A percentile compares a stretch with the other conserved stretches of the same genome.
These are phyloP conservation scores for Mechanitis mazaeus DNA, from an alignment of 2,888 invertebrate species.

Conservation along the genomic window DNA sequence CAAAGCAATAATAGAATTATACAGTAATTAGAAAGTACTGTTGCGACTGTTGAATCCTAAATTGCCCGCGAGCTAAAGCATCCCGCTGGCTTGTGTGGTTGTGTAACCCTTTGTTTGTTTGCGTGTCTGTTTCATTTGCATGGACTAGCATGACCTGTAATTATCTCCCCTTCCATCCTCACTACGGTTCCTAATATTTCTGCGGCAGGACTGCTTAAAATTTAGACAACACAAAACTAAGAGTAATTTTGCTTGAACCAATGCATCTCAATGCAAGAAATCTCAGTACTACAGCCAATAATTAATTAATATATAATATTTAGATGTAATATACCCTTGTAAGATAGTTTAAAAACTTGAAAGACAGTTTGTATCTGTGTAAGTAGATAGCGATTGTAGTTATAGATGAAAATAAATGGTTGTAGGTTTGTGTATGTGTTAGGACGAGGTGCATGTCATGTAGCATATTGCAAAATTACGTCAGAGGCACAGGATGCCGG, in stretches of 20 bases:
- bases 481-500: slow-evolving; percentile 33
- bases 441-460: slow-evolving; percentile 58
- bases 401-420: slow-evolving; percentile 46
- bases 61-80: slow-evolving; percentile 55
- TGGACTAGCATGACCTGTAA: slow-evolving; percentile 69
- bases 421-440: slow-evolving; percentile 63
- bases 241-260: slow-evolving; percentile 27
- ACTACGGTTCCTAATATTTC: slow-evolving; percentile 26
- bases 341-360: slow-evolving; percentile 35
- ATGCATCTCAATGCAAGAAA: slow-evolving; percentile 14
- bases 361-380: slow-evolving; percentile 36
- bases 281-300: slow-evolving; percentile 27
- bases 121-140: slow-evolving; percentile 74
- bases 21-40: slow-evolving; percentile 57
- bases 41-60: slow-evolving; percentile 58
- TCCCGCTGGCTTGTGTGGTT: slow-evolving; percentile 68
- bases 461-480: slow-evolving; percentile 43
- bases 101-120: slow-evolving; percentile 70
- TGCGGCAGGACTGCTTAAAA: slow-evolving; percentile 27
- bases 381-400: slow-evolving; percentile 49
- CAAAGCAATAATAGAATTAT: slow-evolving; percentile 47
- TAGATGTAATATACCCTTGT: slow-evolving; percentile 15
- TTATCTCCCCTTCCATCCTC: slow-evolving; percentile 55
- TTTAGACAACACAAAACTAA: slow-evolving; percentile 21
- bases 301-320: slow-evolving; percentile 10